Conservation (phyloP, 2,888 invertebrate genomes). For the Habrosyne pyritoides region DNA sequence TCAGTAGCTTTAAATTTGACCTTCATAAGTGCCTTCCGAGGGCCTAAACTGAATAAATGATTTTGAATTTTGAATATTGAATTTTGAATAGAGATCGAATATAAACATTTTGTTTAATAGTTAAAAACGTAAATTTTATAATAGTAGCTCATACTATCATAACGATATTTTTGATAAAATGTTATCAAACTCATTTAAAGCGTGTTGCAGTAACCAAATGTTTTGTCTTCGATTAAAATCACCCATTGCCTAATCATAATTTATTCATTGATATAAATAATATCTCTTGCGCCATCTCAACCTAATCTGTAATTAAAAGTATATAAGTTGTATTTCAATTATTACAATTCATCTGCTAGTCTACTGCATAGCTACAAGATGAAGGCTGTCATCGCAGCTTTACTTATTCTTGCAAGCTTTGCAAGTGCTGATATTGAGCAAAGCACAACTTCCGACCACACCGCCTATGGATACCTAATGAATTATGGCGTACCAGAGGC, state of each 20-base stretch:
- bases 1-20: too few relatives aligned
- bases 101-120: too few relatives aligned
- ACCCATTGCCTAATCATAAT: background rate
- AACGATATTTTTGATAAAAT: background rate
- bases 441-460: constrained; percentile 19
- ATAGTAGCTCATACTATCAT: too few relatives aligned
- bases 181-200: background rate
- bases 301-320: background rate
- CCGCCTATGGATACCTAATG: constrained; percentile 43
- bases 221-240: background rate
- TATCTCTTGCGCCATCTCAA: background rate
- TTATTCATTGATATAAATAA: background rate
- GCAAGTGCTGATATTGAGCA: constrained; percentile 18
- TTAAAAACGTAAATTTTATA: too few relatives aligned
- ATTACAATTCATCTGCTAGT: background rate
- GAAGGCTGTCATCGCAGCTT: constrained; percentile 20
- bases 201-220: background rate
- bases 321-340: background rate
- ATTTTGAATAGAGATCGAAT: too few relatives aligned
- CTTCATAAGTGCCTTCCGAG: too few relatives aligned
- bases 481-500: constrained; percentile 40
- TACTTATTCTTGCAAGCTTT: constrained; percentile 26
- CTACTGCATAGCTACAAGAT: background rate
- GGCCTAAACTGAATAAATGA: too few relatives aligned
- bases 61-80: too few relatives aligned